A percentile compares a stretch with the other conserved stretches of the same genome.
Evolutionary conservation across 2,113 vertebrate species (phyloP).

Genomic region (Anseranas semipalmata): DNA sequence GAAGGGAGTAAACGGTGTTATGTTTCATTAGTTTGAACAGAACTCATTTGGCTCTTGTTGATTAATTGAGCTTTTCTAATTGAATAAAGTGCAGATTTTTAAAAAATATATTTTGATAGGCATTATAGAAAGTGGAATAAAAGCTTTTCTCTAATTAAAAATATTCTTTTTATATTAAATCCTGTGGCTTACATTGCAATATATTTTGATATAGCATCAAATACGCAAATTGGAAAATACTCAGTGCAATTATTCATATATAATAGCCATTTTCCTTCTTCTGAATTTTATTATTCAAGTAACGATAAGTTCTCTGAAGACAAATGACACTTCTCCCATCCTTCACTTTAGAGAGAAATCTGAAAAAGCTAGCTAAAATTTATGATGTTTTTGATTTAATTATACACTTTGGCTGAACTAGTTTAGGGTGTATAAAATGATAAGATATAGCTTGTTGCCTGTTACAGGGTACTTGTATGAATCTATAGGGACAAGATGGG

Average conservation of each 20-base stretch:
- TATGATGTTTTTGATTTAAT: background rate
- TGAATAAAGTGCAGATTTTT: slow-evolving; percentile 29
- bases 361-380: background rate
- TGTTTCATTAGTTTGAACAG: slow-evolving; percentile 30
- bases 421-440: background rate
- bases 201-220: slow-evolving; percentile 13
- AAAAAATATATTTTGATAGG: background rate
- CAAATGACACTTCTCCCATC: background rate
- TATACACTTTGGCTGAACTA: background rate
- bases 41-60: slow-evolving; percentile 24
- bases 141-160: slow-evolving; percentile 43
- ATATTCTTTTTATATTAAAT: background rate
- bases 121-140: background rate
- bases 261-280: slow-evolving; percentile 1
- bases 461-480: background rate
- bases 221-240: background rate
- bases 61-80: slow-evolving; percentile 54
- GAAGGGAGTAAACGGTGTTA: background rate
- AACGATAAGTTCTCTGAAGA: background rate
- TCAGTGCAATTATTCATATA: background rate
- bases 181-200: background rate
- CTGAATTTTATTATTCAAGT: slow-evolving; percentile 26
- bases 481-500: too few species aligned
- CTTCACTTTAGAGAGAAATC: background rate
- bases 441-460: background rate